phyloP scores from a whole-genome alignment of 2,113 vertebrate species.

The Triplophysa tibetana region DNA sequence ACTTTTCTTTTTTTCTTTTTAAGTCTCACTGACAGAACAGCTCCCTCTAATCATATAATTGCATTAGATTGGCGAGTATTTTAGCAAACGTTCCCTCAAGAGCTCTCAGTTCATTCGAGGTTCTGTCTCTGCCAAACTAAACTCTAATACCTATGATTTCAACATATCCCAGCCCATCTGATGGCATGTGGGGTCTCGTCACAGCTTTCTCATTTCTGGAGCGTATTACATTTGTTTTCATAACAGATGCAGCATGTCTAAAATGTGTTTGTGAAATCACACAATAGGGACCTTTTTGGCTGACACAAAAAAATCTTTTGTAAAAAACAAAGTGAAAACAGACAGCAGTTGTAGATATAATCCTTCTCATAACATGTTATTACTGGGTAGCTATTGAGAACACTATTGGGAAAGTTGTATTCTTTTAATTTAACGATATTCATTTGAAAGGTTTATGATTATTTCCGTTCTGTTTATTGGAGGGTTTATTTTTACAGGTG shows the following conservation, averaged over 20 bases:
- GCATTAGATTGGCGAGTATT: constrained; percentile 16
- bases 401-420: too few relatives aligned
- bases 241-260: constrained; percentile 12
- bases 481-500: neutral
- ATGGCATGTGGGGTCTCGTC: constrained; percentile 12
- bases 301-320: neutral
- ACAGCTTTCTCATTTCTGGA: constrained; percentile 2
- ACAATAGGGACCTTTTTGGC: neutral
- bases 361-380: neutral
- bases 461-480: neutral
- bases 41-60: constrained; percentile 33
- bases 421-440: neutral
- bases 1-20: too few relatives aligned
- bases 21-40: neutral
- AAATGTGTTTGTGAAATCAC: neutral
- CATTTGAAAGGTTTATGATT: neutral
- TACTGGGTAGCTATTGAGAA: too few relatives aligned
- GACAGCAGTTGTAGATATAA: neutral
- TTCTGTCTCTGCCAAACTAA: constrained; percentile 6
- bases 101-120: neutral
- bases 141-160: constrained; percentile 21
- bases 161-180: constrained; percentile 18
- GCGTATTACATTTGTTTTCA: constrained; percentile 6
- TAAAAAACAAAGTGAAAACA: neutral
- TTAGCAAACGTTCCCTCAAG: neutral